Conservation (phyloP, 2,797 vertebrate genomes). For the Sphenodon punctatus region DNA sequence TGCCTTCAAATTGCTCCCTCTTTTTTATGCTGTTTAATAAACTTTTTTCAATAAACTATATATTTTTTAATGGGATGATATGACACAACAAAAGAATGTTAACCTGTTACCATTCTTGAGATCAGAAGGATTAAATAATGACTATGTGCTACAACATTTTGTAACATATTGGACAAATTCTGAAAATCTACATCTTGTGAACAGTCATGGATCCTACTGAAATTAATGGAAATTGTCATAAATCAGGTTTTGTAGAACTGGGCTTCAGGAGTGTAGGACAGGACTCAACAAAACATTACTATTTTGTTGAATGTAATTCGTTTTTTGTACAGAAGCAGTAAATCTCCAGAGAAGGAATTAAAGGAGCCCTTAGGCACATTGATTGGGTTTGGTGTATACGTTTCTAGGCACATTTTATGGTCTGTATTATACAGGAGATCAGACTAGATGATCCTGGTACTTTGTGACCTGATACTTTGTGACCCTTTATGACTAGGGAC, state of each 20-base stretch:
- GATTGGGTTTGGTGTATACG: background rate
- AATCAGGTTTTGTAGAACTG: background rate
- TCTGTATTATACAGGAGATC: too few relatives aligned
- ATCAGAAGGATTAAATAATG: background rate
- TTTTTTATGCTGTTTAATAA: too few relatives aligned
- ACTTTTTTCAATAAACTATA: too few relatives aligned
- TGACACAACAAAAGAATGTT: background rate
- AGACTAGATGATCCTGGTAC: too few relatives aligned
- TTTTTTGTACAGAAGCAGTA: background rate
- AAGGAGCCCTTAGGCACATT: background rate
- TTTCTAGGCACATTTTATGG: too few relatives aligned
- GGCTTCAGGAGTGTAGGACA: background rate
- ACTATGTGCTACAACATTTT: background rate
- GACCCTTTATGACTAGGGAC: too few relatives aligned
- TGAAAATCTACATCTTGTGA: background rate
- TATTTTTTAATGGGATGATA: background rate
- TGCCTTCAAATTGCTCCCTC: too few relatives aligned
- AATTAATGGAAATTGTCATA: conserved; percentile 6
- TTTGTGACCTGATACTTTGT: too few relatives aligned
- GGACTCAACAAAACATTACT: too few relatives aligned
- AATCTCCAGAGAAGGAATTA: background rate
- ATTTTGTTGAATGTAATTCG: background rate
- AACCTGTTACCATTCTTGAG: background rate
- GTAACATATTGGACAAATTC: background rate
- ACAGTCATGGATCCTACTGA: background rate